Conservation (phyloP, 2,797 vertebrate species). For the Anas georgica region DNA sequence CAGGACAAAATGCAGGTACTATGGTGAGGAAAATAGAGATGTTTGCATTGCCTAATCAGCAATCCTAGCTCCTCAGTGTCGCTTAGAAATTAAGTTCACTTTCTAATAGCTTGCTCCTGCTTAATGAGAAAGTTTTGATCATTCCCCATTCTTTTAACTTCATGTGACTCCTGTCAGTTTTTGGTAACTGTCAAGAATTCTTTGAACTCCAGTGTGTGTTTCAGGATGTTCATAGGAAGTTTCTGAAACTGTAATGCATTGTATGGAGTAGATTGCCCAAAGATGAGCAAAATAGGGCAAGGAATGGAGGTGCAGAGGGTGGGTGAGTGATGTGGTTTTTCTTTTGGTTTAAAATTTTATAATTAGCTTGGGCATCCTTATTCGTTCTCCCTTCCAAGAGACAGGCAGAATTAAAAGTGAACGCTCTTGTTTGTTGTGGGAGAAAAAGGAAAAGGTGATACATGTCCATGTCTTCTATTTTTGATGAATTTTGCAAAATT, state of each 20-base stretch:
- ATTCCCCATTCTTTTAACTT: neutral
- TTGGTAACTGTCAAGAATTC: neutral
- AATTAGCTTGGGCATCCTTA: neutral
- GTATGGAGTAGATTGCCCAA: neutral
- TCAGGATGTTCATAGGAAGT: neutral
- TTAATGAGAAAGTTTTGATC: neutral
- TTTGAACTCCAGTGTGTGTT: neutral
- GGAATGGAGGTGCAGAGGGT: neutral
- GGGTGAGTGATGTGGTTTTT: fast-evolving
- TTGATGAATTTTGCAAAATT: neutral
- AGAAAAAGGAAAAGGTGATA: neutral
- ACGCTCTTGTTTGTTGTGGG: neutral
- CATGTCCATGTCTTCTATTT: neutral
- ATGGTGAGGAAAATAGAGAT: neutral
- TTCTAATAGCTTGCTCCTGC: neutral
- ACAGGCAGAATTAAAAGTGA: neutral
- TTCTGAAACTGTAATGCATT: neutral
- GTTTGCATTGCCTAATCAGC: neutral
- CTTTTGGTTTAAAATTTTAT: neutral
- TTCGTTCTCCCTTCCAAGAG: neutral
- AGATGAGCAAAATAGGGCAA: neutral
- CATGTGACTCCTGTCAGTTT: neutral
- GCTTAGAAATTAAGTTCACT: neutral
- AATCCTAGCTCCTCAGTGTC: neutral
- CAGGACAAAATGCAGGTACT: neutral